Evolutionary conservation across 1,140 invertebrate species (phyloP).

Genomic region (Rhizoglyphus robini): DNA sequence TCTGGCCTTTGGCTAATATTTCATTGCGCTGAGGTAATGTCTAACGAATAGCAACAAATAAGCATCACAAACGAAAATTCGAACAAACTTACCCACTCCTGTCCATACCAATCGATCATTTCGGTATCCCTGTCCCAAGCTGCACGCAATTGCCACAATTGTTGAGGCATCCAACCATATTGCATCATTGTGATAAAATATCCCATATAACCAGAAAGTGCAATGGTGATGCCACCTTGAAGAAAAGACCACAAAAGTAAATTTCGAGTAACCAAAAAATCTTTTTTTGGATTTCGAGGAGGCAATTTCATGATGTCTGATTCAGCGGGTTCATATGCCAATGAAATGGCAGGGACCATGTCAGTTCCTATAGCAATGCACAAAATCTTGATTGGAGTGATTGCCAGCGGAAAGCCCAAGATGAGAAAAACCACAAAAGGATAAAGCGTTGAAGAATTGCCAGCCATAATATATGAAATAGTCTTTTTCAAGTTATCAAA

Average conservation of each 20-base stretch:
- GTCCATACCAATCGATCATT: conserved; percentile 81
- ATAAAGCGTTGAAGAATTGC: conserved; percentile 97
- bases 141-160: conserved; percentile 82
- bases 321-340: conserved; percentile 52
- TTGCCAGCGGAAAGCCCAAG: conserved; percentile 85
- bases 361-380: conserved; percentile 99
- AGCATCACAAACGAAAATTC: conserved; percentile 28
- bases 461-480: conserved; percentile 96
- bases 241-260: conserved; percentile 69
- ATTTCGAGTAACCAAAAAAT: conserved; percentile 47
- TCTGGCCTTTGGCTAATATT: conserved; percentile 51
- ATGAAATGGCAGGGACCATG: conserved; percentile 67
- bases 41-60: neutral
- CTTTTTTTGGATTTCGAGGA: conserved; percentile 46
- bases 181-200: conserved; percentile 99
- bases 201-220: conserved; percentile 72
- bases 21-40: conserved; percentile 22
- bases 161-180: conserved; percentile 78
- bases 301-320: conserved; percentile 53
- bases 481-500: conserved; percentile 99
- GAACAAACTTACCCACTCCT: conserved; percentile 43
- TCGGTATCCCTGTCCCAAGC: conserved; percentile 83
- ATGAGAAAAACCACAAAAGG: conserved; percentile 97
- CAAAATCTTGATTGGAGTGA: conserved; percentile 83
- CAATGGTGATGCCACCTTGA: conserved; percentile 99